Conservation (phyloP, 1,140 invertebrate genomes). For the Copidosoma floridanum region DNA sequence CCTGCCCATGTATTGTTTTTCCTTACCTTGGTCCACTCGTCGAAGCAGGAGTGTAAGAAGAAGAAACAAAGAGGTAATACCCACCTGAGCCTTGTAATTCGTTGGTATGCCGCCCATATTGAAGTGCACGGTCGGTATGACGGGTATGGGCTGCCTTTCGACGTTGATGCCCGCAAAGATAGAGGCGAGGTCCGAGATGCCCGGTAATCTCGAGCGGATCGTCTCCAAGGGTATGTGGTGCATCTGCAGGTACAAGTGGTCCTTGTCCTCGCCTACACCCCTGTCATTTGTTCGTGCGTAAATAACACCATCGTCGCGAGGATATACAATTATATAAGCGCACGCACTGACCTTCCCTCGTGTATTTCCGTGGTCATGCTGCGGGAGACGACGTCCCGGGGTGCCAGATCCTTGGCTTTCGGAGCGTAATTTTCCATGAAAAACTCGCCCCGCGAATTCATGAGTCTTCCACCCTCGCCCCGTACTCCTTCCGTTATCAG, state of each 20-base stretch:
- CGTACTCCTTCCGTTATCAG: constrained; percentile 81
- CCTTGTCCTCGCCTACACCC: constrained; percentile 75
- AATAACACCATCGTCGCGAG: not conserved
- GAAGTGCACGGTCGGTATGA: constrained; percentile 85
- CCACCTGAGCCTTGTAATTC: constrained; percentile 78
- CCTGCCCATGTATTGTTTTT: constrained; percentile 45
- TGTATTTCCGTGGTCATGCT: constrained; percentile 83
- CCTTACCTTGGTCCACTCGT: too few relatives aligned
- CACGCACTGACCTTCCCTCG: constrained; percentile 62
- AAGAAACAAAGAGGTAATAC: not conserved
- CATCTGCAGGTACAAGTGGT: constrained; percentile 79
- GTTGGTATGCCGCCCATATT: constrained; percentile 88
- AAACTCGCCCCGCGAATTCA: constrained; percentile 79
- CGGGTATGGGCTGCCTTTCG: constrained; percentile 80
- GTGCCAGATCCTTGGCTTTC: constrained; percentile 82
- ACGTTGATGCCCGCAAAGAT: constrained; percentile 86
- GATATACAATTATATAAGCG: constrained; percentile 18
- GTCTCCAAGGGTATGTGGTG: constrained; percentile 75
- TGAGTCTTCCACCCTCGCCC: constrained; percentile 79
- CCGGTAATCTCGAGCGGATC: constrained; percentile 61
- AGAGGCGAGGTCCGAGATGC: constrained; percentile 74
- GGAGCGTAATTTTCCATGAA: constrained; percentile 89
- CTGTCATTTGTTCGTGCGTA: constrained; percentile 44
- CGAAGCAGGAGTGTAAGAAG: not conserved
- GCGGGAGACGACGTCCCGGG: constrained; percentile 79